Base-by-base conservation (phyloP, 2,113 vertebrate species). In the Xenopus borealis region DNA sequence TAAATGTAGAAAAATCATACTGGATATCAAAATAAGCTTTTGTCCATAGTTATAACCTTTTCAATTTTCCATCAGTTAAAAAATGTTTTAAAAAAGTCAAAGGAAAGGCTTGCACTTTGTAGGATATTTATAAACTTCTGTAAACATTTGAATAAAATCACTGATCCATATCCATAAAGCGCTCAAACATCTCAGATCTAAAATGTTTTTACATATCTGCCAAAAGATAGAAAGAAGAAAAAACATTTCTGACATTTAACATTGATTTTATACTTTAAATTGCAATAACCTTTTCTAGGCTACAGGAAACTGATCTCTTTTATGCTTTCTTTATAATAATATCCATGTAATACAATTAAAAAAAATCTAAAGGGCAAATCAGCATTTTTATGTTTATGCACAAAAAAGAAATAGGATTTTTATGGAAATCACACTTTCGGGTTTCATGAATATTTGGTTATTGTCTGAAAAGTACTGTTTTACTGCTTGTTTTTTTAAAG, bases 181-280 rank as follows among this genome's bases (percentile, higher is more conserved):
- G 64, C 17, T 52, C 64, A 27, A 61, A 62, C 7, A 40, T 33
- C 57, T 68, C 46, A 52, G 72, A 75, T 75, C 19, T 62, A 40
- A 30, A 57, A 61, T n/a, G 55, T 16, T 50, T 23, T 52, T 61
- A 61, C 33, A 45, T 52, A 67, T 75, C 65, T 33, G 64, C 66
- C 64, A 11, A 46, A 23, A 53, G 53, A 45, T 14, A 68, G 44
- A 74, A 75, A n/a, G 46, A 74, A 75, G 52, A 55, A 55, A 40
- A 75, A 75, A 75, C 57, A 62, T 68, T 59, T 68, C 72, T 62
- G 72, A 75, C 72, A 75, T 75, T 75, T 68, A 75, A 62, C 65
- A 75, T 18, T 52, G 57, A 68, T 18, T 20, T 44, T 68, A 46
- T 14, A 4, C 44, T 47, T 62, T 59, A 68, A 75, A 75, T 68